A percentile compares a stretch with the other conserved stretches of the same genome.
Evolutionary conservation across 2,888 invertebrate species (phyloP).

Genomic region (Eucera pruinosa): DNA sequence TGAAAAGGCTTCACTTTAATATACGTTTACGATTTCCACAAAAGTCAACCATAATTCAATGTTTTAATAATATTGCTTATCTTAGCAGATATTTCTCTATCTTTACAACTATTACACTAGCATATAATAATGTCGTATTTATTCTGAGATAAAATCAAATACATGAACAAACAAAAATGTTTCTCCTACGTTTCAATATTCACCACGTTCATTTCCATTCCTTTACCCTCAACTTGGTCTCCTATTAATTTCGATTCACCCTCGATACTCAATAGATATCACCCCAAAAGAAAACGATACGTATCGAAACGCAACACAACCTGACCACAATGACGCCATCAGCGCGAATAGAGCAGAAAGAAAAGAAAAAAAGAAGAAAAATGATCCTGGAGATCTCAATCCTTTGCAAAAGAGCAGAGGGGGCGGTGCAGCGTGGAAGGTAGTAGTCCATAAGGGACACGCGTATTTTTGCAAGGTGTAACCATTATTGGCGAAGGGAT

Average conservation of each 20-base stretch:
- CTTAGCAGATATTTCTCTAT: too few relatives aligned
- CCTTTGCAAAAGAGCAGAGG: background rate
- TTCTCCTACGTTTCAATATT: too few relatives aligned
- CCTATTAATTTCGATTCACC: background rate
- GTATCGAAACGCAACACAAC: background rate
- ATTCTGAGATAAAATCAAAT: too few relatives aligned
- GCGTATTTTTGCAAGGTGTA: slow-evolving; percentile 39
- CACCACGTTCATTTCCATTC: background rate
- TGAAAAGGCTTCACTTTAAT: too few relatives aligned
- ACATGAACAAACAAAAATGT: too few relatives aligned
- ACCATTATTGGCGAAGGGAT: slow-evolving; percentile 37
- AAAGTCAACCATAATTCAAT: too few relatives aligned
- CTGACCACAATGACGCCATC: background rate
- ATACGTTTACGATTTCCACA: too few relatives aligned
- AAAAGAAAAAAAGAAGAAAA: background rate
- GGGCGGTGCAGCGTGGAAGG: slow-evolving; percentile 4
- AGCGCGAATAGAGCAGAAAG: background rate
- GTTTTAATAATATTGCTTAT: too few relatives aligned
- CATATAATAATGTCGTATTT: too few relatives aligned
- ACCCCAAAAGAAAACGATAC: background rate
- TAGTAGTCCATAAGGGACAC: background rate
- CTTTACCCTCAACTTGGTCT: background rate
- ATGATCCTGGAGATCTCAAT: background rate
- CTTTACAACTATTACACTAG: too few relatives aligned
- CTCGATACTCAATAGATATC: background rate